Conservation (phyloP, 2,888 invertebrate species). For the Doris montereyensis region DNA sequence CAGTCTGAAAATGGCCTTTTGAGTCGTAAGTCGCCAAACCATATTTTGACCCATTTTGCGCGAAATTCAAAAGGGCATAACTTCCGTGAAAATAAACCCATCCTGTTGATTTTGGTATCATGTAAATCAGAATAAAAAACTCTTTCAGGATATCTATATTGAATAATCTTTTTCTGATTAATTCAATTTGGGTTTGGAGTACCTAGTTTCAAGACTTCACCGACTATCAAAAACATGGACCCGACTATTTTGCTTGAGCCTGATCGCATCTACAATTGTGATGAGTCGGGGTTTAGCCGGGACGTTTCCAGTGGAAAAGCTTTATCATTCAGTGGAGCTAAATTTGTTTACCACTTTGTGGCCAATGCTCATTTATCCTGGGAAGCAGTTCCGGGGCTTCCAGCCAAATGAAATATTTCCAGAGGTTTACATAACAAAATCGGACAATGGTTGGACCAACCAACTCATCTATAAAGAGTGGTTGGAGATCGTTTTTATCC, state of each 20-base stretch:
- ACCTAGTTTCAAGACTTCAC: too few relatives aligned
- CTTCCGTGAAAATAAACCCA: too few relatives aligned
- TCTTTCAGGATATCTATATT: too few relatives aligned
- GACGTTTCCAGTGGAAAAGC: not conserved
- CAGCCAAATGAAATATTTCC: slow-evolving; percentile 4
- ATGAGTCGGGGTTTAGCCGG: slow-evolving; percentile 11
- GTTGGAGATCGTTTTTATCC: slow-evolving; percentile 5
- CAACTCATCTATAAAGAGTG: not conserved
- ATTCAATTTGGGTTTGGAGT: too few relatives aligned
- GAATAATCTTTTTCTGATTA: too few relatives aligned
- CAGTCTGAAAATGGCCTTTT: too few relatives aligned
- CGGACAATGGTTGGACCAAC: slow-evolving; percentile 24
- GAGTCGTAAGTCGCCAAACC: too few relatives aligned
- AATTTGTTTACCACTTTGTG: slow-evolving; percentile 7
- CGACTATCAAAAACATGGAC: not conserved
- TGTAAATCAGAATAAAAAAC: too few relatives aligned
- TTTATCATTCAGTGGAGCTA: not conserved
- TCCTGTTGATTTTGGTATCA: too few relatives aligned
- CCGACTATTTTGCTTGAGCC: slow-evolving; percentile 2
- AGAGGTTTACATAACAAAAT: not conserved
- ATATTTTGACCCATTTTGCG: too few relatives aligned
- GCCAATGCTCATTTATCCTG: slow-evolving; percentile 28
- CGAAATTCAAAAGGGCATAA: too few relatives aligned
- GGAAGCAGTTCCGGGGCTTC: slow-evolving; percentile 9
- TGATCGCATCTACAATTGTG: too few relatives aligned